A percentile compares a stretch with the other conserved stretches of the same genome.
phyloP scores from a whole-genome alignment of 2,113 vertebrate species.

The Chascanopsetta lugubris region DNA sequence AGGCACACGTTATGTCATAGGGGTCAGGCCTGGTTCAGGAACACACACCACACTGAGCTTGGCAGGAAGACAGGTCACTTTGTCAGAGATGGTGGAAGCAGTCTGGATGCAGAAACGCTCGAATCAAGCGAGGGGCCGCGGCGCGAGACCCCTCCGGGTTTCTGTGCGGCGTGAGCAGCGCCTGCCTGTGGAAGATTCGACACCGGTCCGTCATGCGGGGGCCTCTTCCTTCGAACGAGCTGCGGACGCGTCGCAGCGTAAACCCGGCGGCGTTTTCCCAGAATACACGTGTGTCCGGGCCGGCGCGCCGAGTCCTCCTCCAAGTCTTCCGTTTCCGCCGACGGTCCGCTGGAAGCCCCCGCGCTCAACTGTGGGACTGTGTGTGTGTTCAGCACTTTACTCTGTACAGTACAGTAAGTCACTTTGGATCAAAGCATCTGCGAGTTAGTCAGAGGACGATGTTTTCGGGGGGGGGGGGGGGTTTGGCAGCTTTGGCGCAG shows the following conservation, averaged over 20 bases:
- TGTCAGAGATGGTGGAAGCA: conserved; percentile 70
- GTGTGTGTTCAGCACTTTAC: conserved; percentile 51
- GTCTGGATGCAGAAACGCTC: conserved; percentile 59
- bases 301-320: conserved; percentile 24
- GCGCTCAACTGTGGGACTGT: conserved; percentile 33
- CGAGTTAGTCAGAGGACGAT: conserved; percentile 65
- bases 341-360: conserved; percentile 56
- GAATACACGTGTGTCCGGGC: conserved; percentile 44
- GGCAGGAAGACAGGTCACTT: conserved; percentile 80
- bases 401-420: conserved; percentile 65
- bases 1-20: conserved; percentile 60
- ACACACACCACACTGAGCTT: conserved; percentile 74
- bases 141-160: conserved; percentile 20
- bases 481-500: conserved; percentile 77
- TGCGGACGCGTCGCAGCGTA: conserved; percentile 27
- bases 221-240: conserved; percentile 24
- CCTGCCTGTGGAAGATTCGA: conserved; percentile 60
- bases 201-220: conserved; percentile 24
- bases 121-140: conserved; percentile 27
- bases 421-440: conserved; percentile 76
- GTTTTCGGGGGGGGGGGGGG: conserved; percentile 51
- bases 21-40: conserved; percentile 50
- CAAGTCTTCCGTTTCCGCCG: conserved; percentile 40
- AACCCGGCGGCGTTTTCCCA: conserved; percentile 42
- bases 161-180: conserved; percentile 41